phyloP scores from a whole-genome alignment of 2,113 vertebrate genomes.

The Phylloscopus trochiloides region DNA sequence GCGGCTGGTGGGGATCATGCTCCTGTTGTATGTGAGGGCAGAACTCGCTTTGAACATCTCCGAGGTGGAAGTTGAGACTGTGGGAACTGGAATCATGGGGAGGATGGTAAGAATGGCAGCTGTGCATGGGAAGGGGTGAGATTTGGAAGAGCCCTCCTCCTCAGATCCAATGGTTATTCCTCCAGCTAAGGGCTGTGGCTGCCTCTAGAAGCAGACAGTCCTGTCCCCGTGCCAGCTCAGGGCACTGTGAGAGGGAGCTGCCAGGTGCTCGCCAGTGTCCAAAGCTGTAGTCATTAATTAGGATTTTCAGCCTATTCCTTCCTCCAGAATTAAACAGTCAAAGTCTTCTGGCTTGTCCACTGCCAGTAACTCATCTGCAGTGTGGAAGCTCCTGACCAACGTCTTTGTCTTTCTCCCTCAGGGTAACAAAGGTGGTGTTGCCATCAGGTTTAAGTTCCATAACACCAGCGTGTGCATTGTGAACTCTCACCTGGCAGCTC shows the following conservation, averaged over 20 bases:
- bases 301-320: background rate
- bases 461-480: conserved; percentile 91
- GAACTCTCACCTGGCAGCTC: conserved; percentile 93
- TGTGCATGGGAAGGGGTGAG: background rate
- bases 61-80: conserved; percentile 87
- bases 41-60: conserved; percentile 86
- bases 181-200: background rate
- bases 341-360: background rate
- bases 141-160: background rate
- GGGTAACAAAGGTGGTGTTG: conserved; percentile 97
- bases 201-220: background rate
- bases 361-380: background rate
- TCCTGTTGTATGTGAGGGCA: conserved; percentile 88
- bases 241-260: background rate
- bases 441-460: conserved; percentile 90
- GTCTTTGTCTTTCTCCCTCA: conserved; percentile 46
- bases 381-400: background rate
- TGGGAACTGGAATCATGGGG: conserved; percentile 98
- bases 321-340: background rate
- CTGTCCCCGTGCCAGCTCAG: background rate
- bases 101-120: conserved; percentile 85
- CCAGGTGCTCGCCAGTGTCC: background rate
- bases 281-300: background rate
- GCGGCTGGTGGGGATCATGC: conserved; percentile 94
- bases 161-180: background rate